Evolutionary conservation across 2,113 vertebrate genomes (phyloP).

Genomic region (Chaetura pelagica): DNA sequence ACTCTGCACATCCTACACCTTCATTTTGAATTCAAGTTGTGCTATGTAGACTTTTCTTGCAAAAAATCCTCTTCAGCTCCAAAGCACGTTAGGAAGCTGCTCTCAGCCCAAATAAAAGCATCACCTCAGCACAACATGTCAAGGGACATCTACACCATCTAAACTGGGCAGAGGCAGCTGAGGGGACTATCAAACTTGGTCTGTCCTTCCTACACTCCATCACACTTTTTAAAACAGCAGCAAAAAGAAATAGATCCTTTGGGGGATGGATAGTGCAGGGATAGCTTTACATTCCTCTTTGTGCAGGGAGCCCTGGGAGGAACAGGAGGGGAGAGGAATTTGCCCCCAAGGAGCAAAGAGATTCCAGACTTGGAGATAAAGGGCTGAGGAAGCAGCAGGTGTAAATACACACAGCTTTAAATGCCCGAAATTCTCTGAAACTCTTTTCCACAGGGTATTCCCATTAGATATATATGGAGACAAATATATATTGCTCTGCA

Average conservation of each 20-base stretch:
- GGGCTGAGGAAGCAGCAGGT: neutral
- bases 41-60: neutral
- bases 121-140: neutral
- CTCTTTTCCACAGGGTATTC: neutral
- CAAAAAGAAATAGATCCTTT: neutral
- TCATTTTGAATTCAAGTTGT: neutral
- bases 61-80: neutral
- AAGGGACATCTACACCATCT: neutral
- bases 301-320: neutral
- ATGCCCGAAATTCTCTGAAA: neutral
- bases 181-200: neutral
- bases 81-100: neutral
- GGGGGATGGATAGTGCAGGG: neutral
- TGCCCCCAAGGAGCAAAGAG: neutral
- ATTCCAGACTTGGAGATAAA: neutral
- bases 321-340: neutral
- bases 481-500: rapidly evolving
- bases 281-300: neutral
- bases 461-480: too few relatives aligned
- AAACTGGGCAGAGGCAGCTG: neutral
- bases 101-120: neutral
- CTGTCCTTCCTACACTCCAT: neutral
- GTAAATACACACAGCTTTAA: neutral
- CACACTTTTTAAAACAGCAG: neutral
- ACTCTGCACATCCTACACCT: neutral